Percentiles rank a stretch among this genome's conserved stretches.
These are phyloP conservation scores for Indri indri DNA, from an alignment of 2,113 vertebrate genomes.

Conservation along the genomic window DNA sequence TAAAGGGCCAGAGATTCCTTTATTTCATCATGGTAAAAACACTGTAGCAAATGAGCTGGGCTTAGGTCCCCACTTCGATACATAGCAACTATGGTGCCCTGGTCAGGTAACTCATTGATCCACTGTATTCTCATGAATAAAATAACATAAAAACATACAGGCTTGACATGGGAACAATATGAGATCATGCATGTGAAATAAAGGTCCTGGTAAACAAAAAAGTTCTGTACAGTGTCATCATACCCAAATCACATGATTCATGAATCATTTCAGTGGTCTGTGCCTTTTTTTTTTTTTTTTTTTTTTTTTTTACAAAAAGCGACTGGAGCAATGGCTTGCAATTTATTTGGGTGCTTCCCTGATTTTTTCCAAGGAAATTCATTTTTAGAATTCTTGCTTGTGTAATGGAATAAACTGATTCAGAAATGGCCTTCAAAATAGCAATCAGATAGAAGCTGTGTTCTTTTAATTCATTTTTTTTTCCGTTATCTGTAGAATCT, in stretches of 20 bases:
- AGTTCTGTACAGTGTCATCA: background rate
- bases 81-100: background rate
- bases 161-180: background rate
- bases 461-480: background rate
- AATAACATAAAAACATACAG: background rate
- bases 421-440: constrained; percentile 17
- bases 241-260: constrained; percentile 25
- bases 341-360: background rate
- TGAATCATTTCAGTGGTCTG: background rate
- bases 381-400: constrained; percentile 46
- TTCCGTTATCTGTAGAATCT: background rate
- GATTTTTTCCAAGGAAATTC: constrained; percentile 46
- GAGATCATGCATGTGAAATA: background rate
- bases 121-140: background rate
- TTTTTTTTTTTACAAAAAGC: background rate
- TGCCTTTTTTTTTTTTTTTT: background rate
- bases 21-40: background rate
- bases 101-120: background rate
- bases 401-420: constrained; percentile 1
- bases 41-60: background rate
- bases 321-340: background rate
- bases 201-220: constrained; percentile 33
- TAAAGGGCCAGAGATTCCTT: background rate
- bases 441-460: background rate
- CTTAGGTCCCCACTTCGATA: background rate